phyloP scores from a whole-genome alignment of 1,140 invertebrate genomes.

The Drosophila persimilis region DNA sequence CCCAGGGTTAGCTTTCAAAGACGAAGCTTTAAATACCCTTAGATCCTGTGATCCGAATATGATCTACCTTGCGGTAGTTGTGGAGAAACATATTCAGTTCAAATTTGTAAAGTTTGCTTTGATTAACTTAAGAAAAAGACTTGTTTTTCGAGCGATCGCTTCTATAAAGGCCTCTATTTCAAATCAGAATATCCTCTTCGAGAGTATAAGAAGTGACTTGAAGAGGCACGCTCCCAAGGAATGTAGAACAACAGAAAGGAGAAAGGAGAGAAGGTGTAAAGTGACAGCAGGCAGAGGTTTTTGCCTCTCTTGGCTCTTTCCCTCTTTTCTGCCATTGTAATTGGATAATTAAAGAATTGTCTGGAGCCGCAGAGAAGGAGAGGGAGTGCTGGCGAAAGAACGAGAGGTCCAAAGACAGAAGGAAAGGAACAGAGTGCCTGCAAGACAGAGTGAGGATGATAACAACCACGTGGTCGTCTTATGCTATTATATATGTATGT shows the following conservation, averaged over 20 bases:
- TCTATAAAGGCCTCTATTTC: too few relatives aligned
- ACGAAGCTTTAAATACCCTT: too few relatives aligned
- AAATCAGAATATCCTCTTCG: too few relatives aligned
- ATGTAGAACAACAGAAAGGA: constrained; percentile 46
- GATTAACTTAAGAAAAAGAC: too few relatives aligned
- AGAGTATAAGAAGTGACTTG: too few relatives aligned
- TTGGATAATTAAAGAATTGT: constrained; percentile 80
- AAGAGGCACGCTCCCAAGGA: constrained; percentile 38
- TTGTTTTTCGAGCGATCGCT: too few relatives aligned
- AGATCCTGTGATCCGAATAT: too few relatives aligned
- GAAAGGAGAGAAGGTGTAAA: too few relatives aligned
- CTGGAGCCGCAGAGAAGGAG: constrained; percentile 38
- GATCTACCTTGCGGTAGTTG: too few relatives aligned
- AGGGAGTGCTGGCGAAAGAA: constrained; percentile 5
- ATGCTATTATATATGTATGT: constrained; percentile 11
- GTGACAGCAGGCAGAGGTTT: too few relatives aligned
- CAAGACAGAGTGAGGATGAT: constrained; percentile 21
- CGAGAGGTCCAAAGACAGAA: constrained; percentile 24
- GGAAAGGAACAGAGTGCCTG: not conserved
- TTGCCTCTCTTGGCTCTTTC: not conserved
- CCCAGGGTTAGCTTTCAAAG: not conserved
- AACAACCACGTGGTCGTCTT: constrained; percentile 43
- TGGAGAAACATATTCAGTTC: too few relatives aligned
- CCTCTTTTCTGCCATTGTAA: constrained; percentile 67
- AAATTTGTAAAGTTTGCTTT: too few relatives aligned